Evolutionary conservation across 2,113 vertebrate species (phyloP).

Genomic region (Dipodomys merriami): DNA sequence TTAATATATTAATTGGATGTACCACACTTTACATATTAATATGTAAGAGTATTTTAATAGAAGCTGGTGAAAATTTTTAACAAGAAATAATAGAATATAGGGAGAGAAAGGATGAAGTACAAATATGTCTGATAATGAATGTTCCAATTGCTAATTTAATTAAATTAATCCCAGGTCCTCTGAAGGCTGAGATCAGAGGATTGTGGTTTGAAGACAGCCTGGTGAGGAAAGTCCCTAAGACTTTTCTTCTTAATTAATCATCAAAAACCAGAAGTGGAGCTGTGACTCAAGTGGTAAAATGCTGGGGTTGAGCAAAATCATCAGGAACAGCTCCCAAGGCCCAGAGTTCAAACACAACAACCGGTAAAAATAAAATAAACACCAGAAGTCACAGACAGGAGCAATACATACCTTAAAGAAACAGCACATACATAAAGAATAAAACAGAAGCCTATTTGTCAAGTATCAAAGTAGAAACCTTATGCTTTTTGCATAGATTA

Average conservation of each 20-base stretch:
- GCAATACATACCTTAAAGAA: background rate
- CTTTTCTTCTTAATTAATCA: too few species aligned
- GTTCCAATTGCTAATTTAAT: background rate
- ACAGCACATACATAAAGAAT: background rate
- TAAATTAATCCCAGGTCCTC: too few species aligned
- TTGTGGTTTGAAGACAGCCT: too few species aligned
- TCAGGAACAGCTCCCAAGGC: too few species aligned
- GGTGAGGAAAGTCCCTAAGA: too few species aligned
- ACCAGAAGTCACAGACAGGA: too few species aligned
- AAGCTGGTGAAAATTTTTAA: background rate
- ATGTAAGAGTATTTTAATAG: background rate
- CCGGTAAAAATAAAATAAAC: too few species aligned
- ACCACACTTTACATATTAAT: background rate
- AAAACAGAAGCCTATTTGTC: background rate
- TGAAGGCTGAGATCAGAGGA: too few species aligned
- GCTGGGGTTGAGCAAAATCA: too few species aligned
- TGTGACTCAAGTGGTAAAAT: too few species aligned
- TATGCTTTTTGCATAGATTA: conserved; percentile 50
- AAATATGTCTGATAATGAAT: background rate
- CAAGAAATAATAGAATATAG: background rate
- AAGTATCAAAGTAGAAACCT: conserved; percentile 31
- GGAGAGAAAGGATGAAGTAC: background rate
- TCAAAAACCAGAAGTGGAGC: too few species aligned
- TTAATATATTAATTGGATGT: background rate
- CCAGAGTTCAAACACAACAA: too few species aligned